Base-by-base conservation (phyloP, 2,113 vertebrate genomes). In the western clawed frog (Xenopus tropicalis) region DNA sequence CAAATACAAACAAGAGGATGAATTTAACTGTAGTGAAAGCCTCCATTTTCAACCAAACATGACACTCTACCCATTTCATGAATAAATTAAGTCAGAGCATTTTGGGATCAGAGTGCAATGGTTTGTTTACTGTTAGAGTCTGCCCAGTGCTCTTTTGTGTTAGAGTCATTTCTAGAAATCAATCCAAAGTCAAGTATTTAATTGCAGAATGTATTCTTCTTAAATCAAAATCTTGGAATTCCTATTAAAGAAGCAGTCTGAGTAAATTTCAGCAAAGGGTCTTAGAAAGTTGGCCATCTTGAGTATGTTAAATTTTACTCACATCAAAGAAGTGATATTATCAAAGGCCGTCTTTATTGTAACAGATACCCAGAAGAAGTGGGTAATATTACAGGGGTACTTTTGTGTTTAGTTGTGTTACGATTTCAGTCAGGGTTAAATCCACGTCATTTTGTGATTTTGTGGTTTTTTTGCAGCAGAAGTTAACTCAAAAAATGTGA, bases 351-450 rank as follows among this genome's bases (percentile, higher is more conserved):
- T 80, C 83, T 82, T 65, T 62, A 76, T 72, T 71, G 74, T 83
- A 81, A 80, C 65, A 74, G 82, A 88, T 93, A 95, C 95, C 97
- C 97, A 92, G 92, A 95, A 97, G 95, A 98, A 97, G 94, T 93
- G 96, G 96, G 96, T 86, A 90, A 93, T 96, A 96, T 93, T 89
- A 90, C 92, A 94, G 95, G 95, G 96, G 93, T 93, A 94, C 91
- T 85, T 86, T 89, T 85, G 81, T 84, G 83, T 84, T 85, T 46
- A 84, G 80, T 76, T 78, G 78, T 85, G 83, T 88, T 86, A 84
- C 86, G 89, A 91, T 91, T 89, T 91, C 91, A 91, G 87, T 91
- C 82, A 83, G 88, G 89, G 85, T 91, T 73, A 85, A 87, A 88
- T 91, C 87, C 83, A 85, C 89, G 88, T 88, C 83, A 85, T 88